Evolutionary conservation across 2,888 invertebrate genomes (phyloP).

Genomic region (Torymus tubicola): DNA sequence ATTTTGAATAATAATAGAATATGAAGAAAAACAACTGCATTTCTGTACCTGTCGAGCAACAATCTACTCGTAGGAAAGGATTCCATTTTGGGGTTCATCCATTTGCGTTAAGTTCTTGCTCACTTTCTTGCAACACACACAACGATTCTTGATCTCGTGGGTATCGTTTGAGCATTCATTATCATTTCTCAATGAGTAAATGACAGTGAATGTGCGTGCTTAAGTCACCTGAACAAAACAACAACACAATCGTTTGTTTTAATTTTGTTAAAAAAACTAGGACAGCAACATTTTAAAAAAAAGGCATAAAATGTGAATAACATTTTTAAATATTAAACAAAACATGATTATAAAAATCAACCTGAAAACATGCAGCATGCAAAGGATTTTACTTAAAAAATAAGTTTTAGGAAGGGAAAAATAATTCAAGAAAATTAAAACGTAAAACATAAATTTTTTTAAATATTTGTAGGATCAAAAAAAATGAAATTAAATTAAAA

Average conservation of each 20-base stretch:
- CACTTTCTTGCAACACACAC: constrained; percentile 74
- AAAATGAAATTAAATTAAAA: constrained; percentile 1
- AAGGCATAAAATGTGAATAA: constrained; percentile 40
- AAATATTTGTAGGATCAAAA: not conserved
- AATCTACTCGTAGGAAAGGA: constrained; percentile 74
- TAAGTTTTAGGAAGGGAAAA: constrained; percentile 10
- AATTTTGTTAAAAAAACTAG: constrained; percentile 58
- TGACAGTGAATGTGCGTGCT: constrained; percentile 67
- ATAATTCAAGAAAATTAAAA: constrained; percentile 22
- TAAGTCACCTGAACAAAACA: constrained; percentile 77
- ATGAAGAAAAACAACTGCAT: constrained; percentile 49
- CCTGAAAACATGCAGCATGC: constrained; percentile 54
- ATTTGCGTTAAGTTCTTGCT: constrained; percentile 74
- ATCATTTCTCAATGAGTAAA: constrained; percentile 71
- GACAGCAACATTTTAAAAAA: constrained; percentile 49
- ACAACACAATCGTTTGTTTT: constrained; percentile 66
- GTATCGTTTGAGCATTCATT: constrained; percentile 75
- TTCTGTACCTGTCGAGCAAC: constrained; percentile 57
- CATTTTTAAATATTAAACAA: constrained; percentile 39
- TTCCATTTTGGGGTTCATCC: constrained; percentile 76
- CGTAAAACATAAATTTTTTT: constrained; percentile 22
- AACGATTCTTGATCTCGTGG: constrained; percentile 77
- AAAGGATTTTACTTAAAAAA: constrained; percentile 31
- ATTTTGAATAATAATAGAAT: constrained; percentile 27
- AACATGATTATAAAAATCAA: constrained; percentile 41